phyloP scores from a whole-genome alignment of 2,888 invertebrate species.

The Adelognathus sp. region DNA sequence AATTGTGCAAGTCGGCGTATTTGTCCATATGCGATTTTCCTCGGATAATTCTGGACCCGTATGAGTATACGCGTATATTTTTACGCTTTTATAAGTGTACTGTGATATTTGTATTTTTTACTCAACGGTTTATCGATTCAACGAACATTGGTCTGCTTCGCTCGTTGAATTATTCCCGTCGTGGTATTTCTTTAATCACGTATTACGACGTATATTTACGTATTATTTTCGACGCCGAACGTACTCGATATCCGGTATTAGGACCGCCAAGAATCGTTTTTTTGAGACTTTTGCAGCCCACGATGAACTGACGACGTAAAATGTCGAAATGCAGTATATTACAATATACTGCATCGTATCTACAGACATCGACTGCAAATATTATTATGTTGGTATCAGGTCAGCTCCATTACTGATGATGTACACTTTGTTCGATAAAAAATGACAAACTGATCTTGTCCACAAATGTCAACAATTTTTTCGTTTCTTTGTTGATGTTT shows the following conservation, averaged over 20 bases:
- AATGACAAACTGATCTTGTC: too few relatives aligned
- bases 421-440: too few relatives aligned
- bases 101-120: slow-evolving; percentile 12
- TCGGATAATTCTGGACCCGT: slow-evolving; percentile 20
- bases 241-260: background rate
- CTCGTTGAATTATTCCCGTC: background rate
- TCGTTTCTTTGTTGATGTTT: too few relatives aligned
- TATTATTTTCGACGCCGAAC: background rate
- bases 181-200: background rate
- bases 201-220: background rate
- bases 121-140: slow-evolving; percentile 27
- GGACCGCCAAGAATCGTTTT: background rate
- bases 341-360: too few relatives aligned
- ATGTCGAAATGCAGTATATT: background rate
- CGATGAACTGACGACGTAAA: background rate
- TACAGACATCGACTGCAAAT: too few relatives aligned
- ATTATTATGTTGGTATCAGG: too few relatives aligned
- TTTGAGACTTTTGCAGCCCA: background rate
- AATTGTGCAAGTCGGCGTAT: background rate
- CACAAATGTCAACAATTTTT: too few relatives aligned
- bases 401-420: too few relatives aligned
- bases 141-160: background rate
- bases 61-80: slow-evolving; percentile 1
- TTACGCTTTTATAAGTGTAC: slow-evolving; percentile 31
- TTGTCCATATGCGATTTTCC: background rate